These are phyloP conservation scores for Lamprotornis superbus DNA, from an alignment of 2,113 vertebrate species.

Conservation along the genomic window DNA sequence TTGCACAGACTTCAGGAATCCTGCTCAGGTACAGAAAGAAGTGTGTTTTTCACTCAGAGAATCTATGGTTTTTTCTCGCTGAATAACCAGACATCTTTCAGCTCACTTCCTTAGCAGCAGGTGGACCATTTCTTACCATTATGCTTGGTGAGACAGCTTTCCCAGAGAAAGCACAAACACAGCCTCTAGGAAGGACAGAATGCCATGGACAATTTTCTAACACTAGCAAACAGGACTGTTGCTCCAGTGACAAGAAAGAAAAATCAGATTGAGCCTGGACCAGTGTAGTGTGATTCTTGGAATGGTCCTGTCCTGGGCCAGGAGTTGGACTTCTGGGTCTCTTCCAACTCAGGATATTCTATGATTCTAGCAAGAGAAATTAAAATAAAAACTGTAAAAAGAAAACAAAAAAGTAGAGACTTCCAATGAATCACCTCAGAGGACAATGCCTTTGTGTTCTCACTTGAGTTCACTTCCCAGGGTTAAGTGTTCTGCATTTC, in stretches of 20 bases:
- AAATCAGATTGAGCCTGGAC: not conserved
- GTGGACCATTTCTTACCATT: not conserved
- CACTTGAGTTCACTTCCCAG: not conserved
- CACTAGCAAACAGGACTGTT: not conserved
- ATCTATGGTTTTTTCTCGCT: not conserved
- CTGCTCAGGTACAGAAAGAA: not conserved
- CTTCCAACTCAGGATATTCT: not conserved
- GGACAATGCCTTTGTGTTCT: not conserved
- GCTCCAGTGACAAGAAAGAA: not conserved
- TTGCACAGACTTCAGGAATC: not conserved
- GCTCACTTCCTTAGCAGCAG: not conserved
- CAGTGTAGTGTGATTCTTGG: not conserved
- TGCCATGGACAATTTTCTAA: not conserved
- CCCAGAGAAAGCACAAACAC: not conserved
- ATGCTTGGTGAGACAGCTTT: not conserved
- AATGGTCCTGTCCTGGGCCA: not conserved
- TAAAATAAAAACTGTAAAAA: not conserved
- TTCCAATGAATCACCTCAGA: not conserved
- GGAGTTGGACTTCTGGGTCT: not conserved
- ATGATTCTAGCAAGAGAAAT: not conserved
- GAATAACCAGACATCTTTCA: not conserved
- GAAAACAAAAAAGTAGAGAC: not conserved
- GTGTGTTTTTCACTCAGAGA: not conserved
- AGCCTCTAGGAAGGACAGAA: not conserved
- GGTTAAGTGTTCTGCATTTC: not conserved